A percentile compares a stretch with the other conserved stretches of the same genome.
These are phyloP conservation scores for Sarcophaga caerulescens DNA, from an alignment of 2,888 invertebrate species.

Conservation along the genomic window DNA sequence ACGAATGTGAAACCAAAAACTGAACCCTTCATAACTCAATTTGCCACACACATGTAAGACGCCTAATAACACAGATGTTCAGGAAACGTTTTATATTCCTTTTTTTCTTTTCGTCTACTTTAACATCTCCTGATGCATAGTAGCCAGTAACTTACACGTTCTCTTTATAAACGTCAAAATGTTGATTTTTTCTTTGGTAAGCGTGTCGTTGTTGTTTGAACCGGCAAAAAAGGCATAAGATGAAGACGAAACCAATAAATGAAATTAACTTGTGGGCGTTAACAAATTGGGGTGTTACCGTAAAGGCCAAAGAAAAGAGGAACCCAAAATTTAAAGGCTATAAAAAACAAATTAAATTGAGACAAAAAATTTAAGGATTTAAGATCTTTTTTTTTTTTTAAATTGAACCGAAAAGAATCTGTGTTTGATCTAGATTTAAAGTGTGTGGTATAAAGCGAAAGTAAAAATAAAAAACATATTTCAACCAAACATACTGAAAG, in stretches of 20 bases:
- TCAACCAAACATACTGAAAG: no score
- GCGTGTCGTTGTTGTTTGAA: conserved; percentile 55
- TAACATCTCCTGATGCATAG: conserved; percentile 11
- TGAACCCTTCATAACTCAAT: conserved; percentile 66
- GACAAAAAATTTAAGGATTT: not conserved
- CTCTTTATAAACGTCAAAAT: conserved; percentile 62
- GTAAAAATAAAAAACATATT: no score
- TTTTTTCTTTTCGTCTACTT: not conserved
- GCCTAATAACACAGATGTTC: conserved; percentile 56
- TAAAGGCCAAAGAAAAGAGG: conserved; percentile 41
- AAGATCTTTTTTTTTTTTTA: not conserved
- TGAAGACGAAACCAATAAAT: conserved; percentile 54
- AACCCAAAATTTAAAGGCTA: not conserved
- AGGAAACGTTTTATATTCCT: conserved; percentile 40
- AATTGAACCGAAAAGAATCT: not conserved
- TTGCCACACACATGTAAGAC: conserved; percentile 61
- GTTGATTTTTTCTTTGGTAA: conserved; percentile 59
- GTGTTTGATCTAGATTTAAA: not conserved
- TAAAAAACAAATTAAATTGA: not conserved
- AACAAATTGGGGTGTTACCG: conserved; percentile 68
- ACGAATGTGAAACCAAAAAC: not conserved
- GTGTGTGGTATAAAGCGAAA: not conserved
- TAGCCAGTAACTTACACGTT: conserved; percentile 20
- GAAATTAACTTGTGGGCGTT: conserved; percentile 68
- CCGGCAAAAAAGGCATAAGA: not conserved